A percentile compares a stretch with the other conserved stretches of the same genome.
phyloP scores from a whole-genome alignment of 2,113 vertebrate genomes.

The Istiophorus platypterus region DNA sequence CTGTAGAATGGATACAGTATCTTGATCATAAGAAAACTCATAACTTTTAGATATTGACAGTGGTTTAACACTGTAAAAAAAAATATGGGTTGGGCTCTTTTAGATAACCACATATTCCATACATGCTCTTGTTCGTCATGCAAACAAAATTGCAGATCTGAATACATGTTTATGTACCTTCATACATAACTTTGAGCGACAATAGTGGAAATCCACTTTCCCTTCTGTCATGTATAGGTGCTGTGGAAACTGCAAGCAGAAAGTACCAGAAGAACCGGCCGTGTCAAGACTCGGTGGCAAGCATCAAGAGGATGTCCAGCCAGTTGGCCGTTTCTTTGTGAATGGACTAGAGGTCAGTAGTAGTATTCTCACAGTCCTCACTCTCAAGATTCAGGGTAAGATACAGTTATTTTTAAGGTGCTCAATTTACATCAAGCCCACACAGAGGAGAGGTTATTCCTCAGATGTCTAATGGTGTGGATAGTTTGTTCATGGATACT shows the following conservation, averaged over 20 bases:
- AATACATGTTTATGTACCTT: neutral
- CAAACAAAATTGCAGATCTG: neutral
- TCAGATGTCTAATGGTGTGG: neutral
- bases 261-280: slow-evolving; percentile 36
- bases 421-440: neutral
- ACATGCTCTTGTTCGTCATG: neutral
- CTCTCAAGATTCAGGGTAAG: neutral
- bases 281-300: slow-evolving; percentile 7
- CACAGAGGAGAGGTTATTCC: neutral
- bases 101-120: neutral
- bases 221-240: slow-evolving; percentile 48
- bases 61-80: too few species aligned
- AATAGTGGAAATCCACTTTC: neutral
- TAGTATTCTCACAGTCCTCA: neutral
- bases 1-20: neutral
- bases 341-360: slow-evolving; percentile 82
- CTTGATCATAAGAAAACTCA: too few species aligned
- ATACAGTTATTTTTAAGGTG: neutral
- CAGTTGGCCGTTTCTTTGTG: slow-evolving; percentile 69
- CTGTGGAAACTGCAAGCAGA: slow-evolving; percentile 15
- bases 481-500: neutral
- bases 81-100: neutral
- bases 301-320: slow-evolving; percentile 64
- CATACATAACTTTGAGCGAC: neutral
- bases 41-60: too few species aligned